These are phyloP conservation scores for Eulemur rubriventer DNA, from an alignment of 2,797 vertebrate genomes.

Conservation along the genomic window DNA sequence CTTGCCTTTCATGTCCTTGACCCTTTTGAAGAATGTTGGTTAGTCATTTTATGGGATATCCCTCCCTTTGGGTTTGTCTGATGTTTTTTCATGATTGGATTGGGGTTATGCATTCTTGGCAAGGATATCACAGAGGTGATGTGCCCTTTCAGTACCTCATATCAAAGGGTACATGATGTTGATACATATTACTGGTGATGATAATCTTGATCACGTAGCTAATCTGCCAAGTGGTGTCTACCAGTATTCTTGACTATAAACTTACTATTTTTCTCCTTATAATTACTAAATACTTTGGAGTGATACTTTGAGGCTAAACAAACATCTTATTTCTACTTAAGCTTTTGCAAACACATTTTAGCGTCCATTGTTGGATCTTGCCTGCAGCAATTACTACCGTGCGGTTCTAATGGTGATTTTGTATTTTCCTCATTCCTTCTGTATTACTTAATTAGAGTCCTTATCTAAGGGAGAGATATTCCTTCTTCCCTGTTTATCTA, in stretches of 20 bases:
- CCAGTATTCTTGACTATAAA: neutral
- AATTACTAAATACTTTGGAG: slow-evolving; percentile 41
- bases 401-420: neutral
- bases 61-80: neutral
- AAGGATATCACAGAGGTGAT: neutral
- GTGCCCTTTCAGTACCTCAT: neutral
- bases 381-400: slow-evolving; percentile 1
- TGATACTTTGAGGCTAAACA: slow-evolving; percentile 29
- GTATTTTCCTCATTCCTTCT: slow-evolving; percentile 24
- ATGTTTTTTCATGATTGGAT: neutral
- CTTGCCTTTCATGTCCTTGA: neutral
- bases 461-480: neutral
- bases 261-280: neutral
- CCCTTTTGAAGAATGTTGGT: neutral
- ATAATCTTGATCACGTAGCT: neutral
- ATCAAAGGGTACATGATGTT: neutral
- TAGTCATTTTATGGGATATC: neutral
- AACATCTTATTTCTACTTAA: neutral
- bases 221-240: slow-evolving; percentile 6
- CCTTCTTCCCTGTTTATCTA: neutral
- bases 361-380: neutral
- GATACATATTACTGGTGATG: neutral
- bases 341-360: slow-evolving; percentile 21
- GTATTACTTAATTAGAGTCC: neutral
- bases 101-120: neutral